These are phyloP conservation scores for Corvus cornix DNA, from an alignment of 2,113 vertebrate genomes.

Conservation along the genomic window DNA sequence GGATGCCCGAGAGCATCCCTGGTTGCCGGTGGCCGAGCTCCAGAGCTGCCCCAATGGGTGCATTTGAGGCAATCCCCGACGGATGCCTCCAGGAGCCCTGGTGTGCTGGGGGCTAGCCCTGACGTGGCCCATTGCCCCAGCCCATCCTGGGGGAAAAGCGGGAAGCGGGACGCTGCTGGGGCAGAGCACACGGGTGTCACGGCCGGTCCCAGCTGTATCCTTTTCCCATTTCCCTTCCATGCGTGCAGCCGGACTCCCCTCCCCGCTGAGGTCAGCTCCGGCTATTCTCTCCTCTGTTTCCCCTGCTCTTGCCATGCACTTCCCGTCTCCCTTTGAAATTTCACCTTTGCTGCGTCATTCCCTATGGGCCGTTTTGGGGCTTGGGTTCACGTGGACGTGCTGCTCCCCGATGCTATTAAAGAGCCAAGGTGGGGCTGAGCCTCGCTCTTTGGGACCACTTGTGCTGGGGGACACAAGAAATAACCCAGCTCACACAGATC, in stretches of 20 bases:
- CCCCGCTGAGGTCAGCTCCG: conserved; percentile 65
- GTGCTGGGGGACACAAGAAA: background rate
- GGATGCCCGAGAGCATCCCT: background rate
- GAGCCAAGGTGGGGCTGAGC: background rate
- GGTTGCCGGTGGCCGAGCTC: background rate
- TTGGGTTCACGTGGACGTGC: background rate
- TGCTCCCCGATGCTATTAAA: background rate
- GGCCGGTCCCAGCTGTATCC: conserved; percentile 56
- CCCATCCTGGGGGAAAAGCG: background rate
- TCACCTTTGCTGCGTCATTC: conserved; percentile 36
- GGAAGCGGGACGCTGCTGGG: background rate
- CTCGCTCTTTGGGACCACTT: accelerated
- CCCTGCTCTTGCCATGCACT: conserved; percentile 47
- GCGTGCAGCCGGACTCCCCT: background rate
- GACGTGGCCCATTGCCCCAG: background rate
- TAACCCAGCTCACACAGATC: background rate
- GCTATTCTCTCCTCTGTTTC: conserved; percentile 58
- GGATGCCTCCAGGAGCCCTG: background rate
- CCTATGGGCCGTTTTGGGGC: background rate
- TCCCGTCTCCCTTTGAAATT: conserved; percentile 46
- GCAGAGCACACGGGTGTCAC: background rate
- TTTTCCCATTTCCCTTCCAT: conserved; percentile 45
- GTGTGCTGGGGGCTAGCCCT: background rate
- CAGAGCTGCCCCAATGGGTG: accelerated
- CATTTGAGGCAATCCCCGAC: accelerated